phyloP scores from a whole-genome alignment of 2,888 invertebrate genomes.

The Rosalia funebris region DNA sequence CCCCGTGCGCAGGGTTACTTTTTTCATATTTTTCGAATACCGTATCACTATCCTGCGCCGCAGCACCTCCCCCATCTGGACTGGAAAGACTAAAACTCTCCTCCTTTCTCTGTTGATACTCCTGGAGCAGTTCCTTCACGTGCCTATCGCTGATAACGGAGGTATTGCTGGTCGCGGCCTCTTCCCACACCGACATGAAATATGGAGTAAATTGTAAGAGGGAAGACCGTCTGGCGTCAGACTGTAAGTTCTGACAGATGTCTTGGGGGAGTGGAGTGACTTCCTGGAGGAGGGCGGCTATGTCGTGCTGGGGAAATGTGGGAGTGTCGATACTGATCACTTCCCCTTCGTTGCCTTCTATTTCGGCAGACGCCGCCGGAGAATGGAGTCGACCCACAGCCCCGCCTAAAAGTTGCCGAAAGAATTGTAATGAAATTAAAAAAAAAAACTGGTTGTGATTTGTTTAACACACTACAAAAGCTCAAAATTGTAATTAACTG shows the following conservation, averaged over 20 bases:
- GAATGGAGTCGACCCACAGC: slow-evolving; percentile 69
- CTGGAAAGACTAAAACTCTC: slow-evolving; percentile 41
- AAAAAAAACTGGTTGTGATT: too few species aligned
- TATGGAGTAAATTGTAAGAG: slow-evolving; percentile 63
- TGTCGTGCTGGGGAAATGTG: slow-evolving; percentile 74
- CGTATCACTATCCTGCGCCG: slow-evolving; percentile 48
- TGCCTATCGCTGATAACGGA: slow-evolving; percentile 60
- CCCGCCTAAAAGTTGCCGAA: slow-evolving; percentile 63
- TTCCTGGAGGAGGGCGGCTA: slow-evolving; percentile 77
- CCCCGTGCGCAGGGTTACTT: slow-evolving; percentile 81
- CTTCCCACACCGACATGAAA: slow-evolving; percentile 73
- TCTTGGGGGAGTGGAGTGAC: slow-evolving; percentile 67
- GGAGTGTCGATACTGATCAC: slow-evolving; percentile 82
- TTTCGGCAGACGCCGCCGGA: slow-evolving; percentile 77
- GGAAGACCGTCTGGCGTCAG: slow-evolving; percentile 41
- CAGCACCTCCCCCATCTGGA: slow-evolving; percentile 50
- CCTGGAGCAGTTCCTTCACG: slow-evolving; percentile 71
- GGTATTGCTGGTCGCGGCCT: slow-evolving; percentile 53
- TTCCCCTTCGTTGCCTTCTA: slow-evolving; percentile 85
- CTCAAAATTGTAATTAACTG: too few species aligned
- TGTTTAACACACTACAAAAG: too few species aligned
- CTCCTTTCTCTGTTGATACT: slow-evolving; percentile 66
- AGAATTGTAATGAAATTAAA: too few species aligned
- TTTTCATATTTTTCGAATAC: slow-evolving; percentile 82
- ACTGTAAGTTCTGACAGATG: slow-evolving; percentile 52